These are phyloP conservation scores for Ditylenchus weischeri DNA, from an alignment of 2,888 invertebrate species.

Conservation along the genomic window DNA sequence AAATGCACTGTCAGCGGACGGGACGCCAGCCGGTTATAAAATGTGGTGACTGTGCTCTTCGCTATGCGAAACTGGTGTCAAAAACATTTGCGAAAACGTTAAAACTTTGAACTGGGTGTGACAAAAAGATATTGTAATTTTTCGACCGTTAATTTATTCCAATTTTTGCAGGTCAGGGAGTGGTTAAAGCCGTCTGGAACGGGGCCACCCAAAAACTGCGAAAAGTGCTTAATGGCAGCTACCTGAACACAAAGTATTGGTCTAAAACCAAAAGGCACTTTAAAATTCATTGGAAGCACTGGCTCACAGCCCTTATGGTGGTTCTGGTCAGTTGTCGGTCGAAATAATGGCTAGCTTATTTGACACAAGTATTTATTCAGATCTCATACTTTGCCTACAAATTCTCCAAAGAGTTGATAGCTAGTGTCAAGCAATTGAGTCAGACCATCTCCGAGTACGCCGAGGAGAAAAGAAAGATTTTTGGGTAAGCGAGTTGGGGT, in stretches of 20 bases:
- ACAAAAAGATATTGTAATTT: no score
- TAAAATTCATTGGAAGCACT: neutral
- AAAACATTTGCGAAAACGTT: no score
- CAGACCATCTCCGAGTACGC: neutral
- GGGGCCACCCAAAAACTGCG: constrained; percentile 2
- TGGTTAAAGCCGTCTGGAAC: neutral
- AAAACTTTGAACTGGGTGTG: no score
- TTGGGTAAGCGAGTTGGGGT: constrained; percentile 8
- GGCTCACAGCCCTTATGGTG: neutral
- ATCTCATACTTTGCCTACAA: constrained; percentile 4
- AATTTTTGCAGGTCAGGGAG: no score
- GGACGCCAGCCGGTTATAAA: no score
- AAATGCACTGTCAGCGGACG: no score
- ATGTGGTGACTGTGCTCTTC: no score
- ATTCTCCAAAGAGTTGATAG: neutral
- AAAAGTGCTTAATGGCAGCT: neutral
- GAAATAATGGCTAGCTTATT: no score
- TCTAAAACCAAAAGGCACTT: constrained; percentile 8
- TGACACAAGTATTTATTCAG: no score
- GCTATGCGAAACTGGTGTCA: no score
- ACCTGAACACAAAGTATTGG: neutral
- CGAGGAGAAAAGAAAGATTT: constrained; percentile 7
- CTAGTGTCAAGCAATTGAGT: neutral
- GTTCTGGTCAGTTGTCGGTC: neutral
- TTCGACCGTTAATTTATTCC: no score